A percentile compares a stretch with the other conserved stretches of the same genome.
Conservation (phyloP, 2,113 vertebrate species). For the Megaceryle maxima region DNA sequence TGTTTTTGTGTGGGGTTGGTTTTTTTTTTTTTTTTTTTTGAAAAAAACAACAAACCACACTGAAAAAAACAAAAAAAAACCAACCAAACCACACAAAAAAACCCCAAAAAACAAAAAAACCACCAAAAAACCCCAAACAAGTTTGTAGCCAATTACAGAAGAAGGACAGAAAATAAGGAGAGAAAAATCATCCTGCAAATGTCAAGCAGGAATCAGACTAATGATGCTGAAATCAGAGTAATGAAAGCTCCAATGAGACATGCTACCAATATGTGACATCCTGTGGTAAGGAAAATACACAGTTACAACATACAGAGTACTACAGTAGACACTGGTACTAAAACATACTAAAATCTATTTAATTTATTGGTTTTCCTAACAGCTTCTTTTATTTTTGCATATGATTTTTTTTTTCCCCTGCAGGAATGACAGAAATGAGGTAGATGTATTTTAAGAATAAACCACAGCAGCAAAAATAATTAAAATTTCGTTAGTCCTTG, state of each 20-base stretch:
- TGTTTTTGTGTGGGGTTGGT: no score
- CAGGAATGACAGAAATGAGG: neutral
- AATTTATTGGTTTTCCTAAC: neutral
- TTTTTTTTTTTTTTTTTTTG: neutral
- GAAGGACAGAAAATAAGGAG: neutral
- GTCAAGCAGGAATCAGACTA: neutral
- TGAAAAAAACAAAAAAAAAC: no score
- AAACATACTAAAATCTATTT: neutral
- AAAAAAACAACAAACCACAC: no score
- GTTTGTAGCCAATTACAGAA: neutral
- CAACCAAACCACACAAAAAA: neutral
- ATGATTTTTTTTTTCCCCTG: neutral
- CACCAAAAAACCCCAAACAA: neutral
- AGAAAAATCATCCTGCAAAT: neutral
- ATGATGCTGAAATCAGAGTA: neutral
- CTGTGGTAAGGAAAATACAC: neutral
- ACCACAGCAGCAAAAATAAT: neutral
- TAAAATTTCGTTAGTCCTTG: neutral
- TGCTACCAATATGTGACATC: neutral
- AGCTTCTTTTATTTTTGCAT: neutral
- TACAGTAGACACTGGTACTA: neutral
- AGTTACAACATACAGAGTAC: neutral
- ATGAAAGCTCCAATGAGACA: neutral
- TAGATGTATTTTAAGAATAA: neutral
- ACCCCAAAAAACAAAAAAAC: no score